Percentiles rank a stretch among this genome's conserved stretches.
phyloP scores from a whole-genome alignment of 1,140 invertebrate species.

The Tetraneura akinire region DNA sequence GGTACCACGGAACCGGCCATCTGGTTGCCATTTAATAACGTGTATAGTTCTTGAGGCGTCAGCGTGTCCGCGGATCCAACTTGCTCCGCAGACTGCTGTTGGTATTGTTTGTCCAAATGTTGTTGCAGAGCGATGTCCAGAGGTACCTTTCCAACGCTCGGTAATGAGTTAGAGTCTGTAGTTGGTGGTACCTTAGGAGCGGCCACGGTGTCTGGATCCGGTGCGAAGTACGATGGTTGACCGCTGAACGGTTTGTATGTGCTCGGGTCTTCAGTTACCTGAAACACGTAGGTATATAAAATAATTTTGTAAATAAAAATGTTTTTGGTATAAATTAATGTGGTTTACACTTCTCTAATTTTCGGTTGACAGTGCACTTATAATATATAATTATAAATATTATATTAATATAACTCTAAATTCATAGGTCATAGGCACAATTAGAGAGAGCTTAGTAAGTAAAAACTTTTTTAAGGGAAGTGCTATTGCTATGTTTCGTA shows the following conservation, averaged over 20 bases:
- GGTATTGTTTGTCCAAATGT: slow-evolving; percentile 24
- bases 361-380: too few relatives aligned
- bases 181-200: slow-evolving; percentile 59
- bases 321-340: too few relatives aligned
- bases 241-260: slow-evolving; percentile 58
- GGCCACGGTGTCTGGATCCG: slow-evolving; percentile 61
- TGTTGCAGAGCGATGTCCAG: slow-evolving; percentile 56
- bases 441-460: too few relatives aligned
- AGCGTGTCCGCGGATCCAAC: slow-evolving; percentile 57
- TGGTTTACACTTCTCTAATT: too few relatives aligned
- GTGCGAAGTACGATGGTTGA: slow-evolving; percentile 60
- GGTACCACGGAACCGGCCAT: not conserved
- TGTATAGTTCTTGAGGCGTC: slow-evolving; percentile 63
- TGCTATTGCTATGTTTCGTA: too few relatives aligned
- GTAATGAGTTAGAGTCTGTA: slow-evolving; percentile 59
- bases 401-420: too few relatives aligned
- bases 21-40: slow-evolving; percentile 61
- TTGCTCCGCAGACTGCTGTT: slow-evolving; percentile 37
- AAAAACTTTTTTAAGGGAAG: too few relatives aligned
- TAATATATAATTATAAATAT: too few relatives aligned
- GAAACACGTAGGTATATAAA: slow-evolving; percentile 3
- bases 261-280: slow-evolving; percentile 59
- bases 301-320: too few relatives aligned
- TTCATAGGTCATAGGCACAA: too few relatives aligned
- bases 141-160: slow-evolving; percentile 60